Conservation (phyloP, 2,113 vertebrate genomes). For the Fregata magnificens region DNA sequence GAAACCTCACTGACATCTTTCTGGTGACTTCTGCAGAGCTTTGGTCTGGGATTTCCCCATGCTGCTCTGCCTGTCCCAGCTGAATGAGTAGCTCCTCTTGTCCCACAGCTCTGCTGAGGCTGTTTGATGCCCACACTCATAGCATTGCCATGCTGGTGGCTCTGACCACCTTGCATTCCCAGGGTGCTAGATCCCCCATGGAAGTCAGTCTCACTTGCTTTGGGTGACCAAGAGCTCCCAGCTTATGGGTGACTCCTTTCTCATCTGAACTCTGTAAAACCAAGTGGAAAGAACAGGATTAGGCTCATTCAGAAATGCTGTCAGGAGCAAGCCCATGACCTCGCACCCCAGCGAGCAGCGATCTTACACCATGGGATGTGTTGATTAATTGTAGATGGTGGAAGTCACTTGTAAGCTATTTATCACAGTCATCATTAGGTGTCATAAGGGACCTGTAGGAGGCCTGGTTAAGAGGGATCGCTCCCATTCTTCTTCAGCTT, state of each 20-base stretch:
- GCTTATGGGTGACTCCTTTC: neutral
- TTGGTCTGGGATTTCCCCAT: neutral
- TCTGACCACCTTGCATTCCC: neutral
- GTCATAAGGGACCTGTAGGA: neutral
- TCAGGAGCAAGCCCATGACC: neutral
- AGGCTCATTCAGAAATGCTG: neutral
- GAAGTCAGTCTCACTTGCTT: neutral
- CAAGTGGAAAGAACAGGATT: neutral
- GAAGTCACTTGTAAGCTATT: slow-evolving; percentile 24
- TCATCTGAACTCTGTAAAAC: neutral
- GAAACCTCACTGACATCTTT: neutral
- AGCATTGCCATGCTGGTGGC: neutral
- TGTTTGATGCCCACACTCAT: neutral
- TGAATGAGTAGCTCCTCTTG: neutral
- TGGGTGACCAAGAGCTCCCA: neutral
- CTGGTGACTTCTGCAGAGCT: neutral
- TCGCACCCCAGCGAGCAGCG: neutral
- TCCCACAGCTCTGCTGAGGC: neutral
- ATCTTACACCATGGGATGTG: neutral
- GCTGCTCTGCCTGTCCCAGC: neutral
- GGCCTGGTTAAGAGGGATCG: neutral
- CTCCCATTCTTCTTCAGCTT: neutral
- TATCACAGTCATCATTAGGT: slow-evolving; percentile 32
- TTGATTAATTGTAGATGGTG: slow-evolving; percentile 41
- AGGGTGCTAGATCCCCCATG: neutral